Conservation (phyloP, 2,113 vertebrate genomes). For the Corvus cornix region DNA sequence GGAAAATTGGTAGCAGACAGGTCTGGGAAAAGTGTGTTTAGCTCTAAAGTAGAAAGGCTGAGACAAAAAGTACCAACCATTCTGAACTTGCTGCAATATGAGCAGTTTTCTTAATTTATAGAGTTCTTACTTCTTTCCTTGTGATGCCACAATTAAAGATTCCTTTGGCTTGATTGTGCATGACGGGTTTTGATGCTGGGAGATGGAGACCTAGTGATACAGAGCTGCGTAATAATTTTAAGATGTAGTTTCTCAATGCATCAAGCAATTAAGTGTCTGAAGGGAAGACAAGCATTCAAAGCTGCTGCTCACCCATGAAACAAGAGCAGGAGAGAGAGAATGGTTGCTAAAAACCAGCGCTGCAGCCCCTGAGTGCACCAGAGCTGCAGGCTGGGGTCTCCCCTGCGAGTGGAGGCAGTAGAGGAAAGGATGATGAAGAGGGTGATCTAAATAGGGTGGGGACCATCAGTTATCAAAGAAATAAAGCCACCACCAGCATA, state of each 20-base stretch:
- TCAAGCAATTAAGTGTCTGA: slow-evolving; percentile 3
- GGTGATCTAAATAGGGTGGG: neutral
- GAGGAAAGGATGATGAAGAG: neutral
- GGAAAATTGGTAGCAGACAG: neutral
- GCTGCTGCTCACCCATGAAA: neutral
- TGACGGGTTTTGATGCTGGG: neutral
- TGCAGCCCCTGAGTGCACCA: neutral
- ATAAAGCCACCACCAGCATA: neutral
- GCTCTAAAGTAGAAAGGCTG: neutral
- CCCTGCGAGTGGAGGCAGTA: neutral
- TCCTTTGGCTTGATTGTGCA: neutral
- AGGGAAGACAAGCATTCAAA: neutral
- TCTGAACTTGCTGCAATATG: neutral
- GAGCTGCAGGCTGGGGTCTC: neutral
- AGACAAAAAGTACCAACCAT: neutral
- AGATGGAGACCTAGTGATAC: neutral
- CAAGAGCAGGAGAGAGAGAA: neutral
- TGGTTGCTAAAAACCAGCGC: neutral
- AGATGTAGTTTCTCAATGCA: slow-evolving; percentile 3
- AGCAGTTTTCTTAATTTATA: neutral
- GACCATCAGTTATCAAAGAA: neutral
- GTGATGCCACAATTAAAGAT: neutral
- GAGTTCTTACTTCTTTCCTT: neutral
- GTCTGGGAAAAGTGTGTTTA: neutral
- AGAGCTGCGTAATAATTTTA: neutral